Evolutionary conservation across 2,888 invertebrate species (phyloP).

Genomic region (Rhyacophila evoluta): DNA sequence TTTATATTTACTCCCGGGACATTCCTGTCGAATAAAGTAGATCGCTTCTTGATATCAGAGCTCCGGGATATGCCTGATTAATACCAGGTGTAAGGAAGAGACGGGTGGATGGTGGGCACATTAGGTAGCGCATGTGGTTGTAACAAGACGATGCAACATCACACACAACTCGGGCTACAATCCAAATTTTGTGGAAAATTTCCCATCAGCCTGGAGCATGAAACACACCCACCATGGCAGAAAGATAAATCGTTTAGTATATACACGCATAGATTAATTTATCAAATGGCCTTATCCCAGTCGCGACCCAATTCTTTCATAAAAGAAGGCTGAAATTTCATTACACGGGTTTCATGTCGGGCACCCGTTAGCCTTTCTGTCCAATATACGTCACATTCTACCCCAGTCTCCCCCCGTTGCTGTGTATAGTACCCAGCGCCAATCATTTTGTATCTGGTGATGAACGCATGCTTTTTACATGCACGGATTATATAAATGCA

Average conservation of each 20-base stretch:
- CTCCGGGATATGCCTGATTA: no score
- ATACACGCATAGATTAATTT: conserved; percentile 33
- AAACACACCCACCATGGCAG: no score
- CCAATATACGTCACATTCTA: conserved; percentile 44
- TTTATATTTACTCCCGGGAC: no score
- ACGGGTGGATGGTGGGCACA: no score
- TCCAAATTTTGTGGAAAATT: no score
- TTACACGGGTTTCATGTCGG: conserved; percentile 44
- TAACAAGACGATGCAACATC: no score
- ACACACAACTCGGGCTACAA: no score
- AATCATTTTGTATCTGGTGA: conserved; percentile 22
- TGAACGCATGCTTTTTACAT: conserved; percentile 18
- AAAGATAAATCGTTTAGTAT: background rate
- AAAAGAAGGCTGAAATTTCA: conserved; percentile 49
- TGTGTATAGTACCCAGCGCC: background rate
- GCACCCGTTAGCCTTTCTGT: conserved; percentile 45
- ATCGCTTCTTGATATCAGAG: no score
- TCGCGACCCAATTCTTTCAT: conserved; percentile 39
- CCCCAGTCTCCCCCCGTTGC: background rate
- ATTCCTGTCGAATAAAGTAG: no score
- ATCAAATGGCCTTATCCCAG: conserved; percentile 41
- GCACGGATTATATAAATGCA: background rate
- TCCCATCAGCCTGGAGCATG: no score
- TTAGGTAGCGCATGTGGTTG: no score
- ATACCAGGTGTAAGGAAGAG: no score